A percentile compares a stretch with the other conserved stretches of the same genome.
Evolutionary conservation across 92 coral and sea anemone genomes (phyloP).

Genomic region (Pocillopora grandis): DNA sequence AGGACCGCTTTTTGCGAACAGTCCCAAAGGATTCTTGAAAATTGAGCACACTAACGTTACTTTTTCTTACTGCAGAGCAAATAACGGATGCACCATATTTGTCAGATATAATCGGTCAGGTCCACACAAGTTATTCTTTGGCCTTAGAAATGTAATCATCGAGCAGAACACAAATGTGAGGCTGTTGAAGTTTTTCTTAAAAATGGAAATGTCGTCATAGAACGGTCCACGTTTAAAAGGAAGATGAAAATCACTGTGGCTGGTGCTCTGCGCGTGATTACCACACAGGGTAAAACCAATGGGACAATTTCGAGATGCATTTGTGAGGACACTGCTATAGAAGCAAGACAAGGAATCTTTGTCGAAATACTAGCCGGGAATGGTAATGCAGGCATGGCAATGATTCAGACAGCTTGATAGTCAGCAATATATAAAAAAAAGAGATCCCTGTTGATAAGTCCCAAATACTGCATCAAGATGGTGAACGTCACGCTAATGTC

Average conservation of each 20-base stretch:
- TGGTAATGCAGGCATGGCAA: not conserved
- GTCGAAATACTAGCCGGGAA: not conserved
- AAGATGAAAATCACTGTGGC: not conserved
- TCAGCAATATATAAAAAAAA: not conserved
- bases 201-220: not conserved
- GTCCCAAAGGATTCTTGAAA: not conserved
- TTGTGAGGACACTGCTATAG: not conserved
- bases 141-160: not conserved
- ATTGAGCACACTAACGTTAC: not conserved
- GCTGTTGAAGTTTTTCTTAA: not conserved
- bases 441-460: not conserved
- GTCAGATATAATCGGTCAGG: not conserved
- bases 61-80: not conserved
- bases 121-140: not conserved
- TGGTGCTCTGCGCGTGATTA: not conserved
- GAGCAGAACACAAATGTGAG: not conserved
- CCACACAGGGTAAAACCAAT: not conserved
- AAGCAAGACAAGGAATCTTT: not conserved
- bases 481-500: not conserved
- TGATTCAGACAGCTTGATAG: too few relatives aligned
- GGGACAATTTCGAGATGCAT: not conserved
- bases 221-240: not conserved
- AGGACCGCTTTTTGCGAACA: not conserved
- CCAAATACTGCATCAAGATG: not conserved
- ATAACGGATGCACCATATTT: not conserved